These are phyloP conservation scores for Nowickia ferox DNA, from an alignment of 2,888 invertebrate species.

Conservation along the genomic window DNA sequence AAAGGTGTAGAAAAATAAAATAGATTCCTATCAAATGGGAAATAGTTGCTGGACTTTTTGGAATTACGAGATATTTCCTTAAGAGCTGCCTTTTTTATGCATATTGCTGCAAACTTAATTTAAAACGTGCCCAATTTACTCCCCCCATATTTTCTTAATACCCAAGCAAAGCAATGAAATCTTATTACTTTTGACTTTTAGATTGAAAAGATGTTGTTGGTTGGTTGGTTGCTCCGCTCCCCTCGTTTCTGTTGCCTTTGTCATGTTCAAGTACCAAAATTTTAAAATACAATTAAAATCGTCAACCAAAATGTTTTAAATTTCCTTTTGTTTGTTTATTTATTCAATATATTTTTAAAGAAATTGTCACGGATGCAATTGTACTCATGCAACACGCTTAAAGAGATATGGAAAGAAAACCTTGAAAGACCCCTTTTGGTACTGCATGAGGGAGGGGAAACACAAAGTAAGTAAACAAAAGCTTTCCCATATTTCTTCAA, in stretches of 20 bases:
- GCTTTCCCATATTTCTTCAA: slow-evolving; percentile 22
- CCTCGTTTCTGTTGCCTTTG: background rate
- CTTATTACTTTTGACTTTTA: slow-evolving; percentile 26
- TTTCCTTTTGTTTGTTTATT: slow-evolving; percentile 54
- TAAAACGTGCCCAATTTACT: background rate
- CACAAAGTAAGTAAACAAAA: slow-evolving; percentile 18
- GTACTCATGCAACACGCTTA: slow-evolving; percentile 2
- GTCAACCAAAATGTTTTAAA: slow-evolving; percentile 1
- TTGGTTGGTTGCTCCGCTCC: too few relatives aligned
- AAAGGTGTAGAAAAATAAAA: too few relatives aligned
- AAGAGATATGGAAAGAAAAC: background rate
- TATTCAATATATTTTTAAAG: slow-evolving; percentile 17
- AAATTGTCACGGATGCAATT: slow-evolving; percentile 62
- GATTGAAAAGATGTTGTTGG: slow-evolving; percentile 34
- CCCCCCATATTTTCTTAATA: too few relatives aligned
- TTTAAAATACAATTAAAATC: slow-evolving; percentile 29
- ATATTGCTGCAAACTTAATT: too few relatives aligned
- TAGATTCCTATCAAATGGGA: too few relatives aligned
- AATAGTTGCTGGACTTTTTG: too few relatives aligned
- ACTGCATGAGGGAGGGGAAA: background rate
- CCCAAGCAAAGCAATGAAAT: background rate
- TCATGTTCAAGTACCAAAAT: slow-evolving; percentile 30
- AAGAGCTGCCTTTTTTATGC: too few relatives aligned
- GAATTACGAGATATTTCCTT: too few relatives aligned
- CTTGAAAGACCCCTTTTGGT: slow-evolving; percentile 38